Conservation (phyloP, 1,140 invertebrate species). For the Ridgeia piscesae region DNA sequence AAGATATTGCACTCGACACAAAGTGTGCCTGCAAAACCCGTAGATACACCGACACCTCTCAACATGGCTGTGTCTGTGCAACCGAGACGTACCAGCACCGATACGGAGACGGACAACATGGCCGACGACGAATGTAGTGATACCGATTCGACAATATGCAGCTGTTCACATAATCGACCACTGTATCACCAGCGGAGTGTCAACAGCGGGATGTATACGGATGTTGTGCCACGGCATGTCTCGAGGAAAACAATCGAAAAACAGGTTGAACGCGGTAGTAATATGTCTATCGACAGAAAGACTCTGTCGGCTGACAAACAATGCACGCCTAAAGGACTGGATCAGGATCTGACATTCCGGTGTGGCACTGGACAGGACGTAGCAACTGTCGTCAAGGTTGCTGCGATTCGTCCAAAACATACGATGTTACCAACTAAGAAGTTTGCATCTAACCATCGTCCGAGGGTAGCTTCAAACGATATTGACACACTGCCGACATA, state of each 20-base stretch:
- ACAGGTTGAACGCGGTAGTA: no score
- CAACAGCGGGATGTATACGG: neutral
- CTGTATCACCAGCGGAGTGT: neutral
- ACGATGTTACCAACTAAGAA: neutral
- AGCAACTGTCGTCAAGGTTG: neutral
- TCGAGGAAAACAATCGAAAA: neutral
- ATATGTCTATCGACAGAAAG: no score
- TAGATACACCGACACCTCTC: neutral
- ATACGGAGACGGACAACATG: neutral
- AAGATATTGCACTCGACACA: neutral
- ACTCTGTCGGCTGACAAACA: neutral
- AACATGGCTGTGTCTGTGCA: neutral
- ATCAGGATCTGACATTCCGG: neutral
- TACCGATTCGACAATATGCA: neutral
- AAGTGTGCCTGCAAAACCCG: neutral
- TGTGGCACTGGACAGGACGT: neutral
- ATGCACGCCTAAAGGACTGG: neutral
- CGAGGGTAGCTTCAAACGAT: neutral
- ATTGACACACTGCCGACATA: neutral
- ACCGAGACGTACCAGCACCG: neutral
- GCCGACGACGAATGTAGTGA: neutral
- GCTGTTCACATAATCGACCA: neutral
- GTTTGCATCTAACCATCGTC: neutral
- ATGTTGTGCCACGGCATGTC: neutral
- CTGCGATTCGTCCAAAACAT: neutral